Evolutionary conservation across 2,888 invertebrate species (phyloP).

Genomic region (Leptopilina drosophilae): DNA sequence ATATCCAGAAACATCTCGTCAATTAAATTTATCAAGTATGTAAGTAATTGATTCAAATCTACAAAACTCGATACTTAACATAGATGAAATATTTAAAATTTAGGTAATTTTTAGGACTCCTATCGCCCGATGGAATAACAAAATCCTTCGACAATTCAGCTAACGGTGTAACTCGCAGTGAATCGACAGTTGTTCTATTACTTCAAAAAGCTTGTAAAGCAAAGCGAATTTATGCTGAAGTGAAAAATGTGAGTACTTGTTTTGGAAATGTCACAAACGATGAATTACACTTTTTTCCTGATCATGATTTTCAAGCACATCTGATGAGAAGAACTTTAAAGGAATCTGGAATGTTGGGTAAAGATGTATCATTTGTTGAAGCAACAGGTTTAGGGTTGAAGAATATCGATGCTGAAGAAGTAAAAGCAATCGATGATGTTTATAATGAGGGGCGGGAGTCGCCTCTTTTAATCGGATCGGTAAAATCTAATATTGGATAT

Average conservation of each 20-base stretch:
- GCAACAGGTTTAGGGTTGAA: constrained; percentile 80
- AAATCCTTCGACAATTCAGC: constrained; percentile 55
- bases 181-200: constrained; percentile 47
- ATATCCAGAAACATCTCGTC: constrained; percentile 56
- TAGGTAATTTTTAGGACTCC: constrained; percentile 39
- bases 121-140: constrained; percentile 53
- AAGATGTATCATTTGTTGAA: constrained; percentile 57
- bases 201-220: constrained; percentile 54
- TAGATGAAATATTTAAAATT: too few species aligned
- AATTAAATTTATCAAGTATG: neutral
- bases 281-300: constrained; percentile 43
- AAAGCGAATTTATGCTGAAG: constrained; percentile 56
- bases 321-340: constrained; percentile 52
- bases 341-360: constrained; percentile 51
- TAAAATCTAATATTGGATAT: constrained; percentile 58
- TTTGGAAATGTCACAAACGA: constrained; percentile 74
- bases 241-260: constrained; percentile 77
- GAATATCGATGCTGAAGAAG: constrained; percentile 72
- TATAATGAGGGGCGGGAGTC: constrained; percentile 52
- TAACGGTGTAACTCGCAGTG: constrained; percentile 51
- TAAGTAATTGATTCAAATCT: too few species aligned
- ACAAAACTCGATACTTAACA: too few species aligned
- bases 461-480: constrained; percentile 58
- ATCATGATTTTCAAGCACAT: constrained; percentile 43
- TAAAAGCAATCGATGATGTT: constrained; percentile 56